Evolutionary conservation across 2,797 vertebrate species (phyloP), one percentile per base, ranked within the genome.

Genomic region (Australoheros facetus): DNA sequence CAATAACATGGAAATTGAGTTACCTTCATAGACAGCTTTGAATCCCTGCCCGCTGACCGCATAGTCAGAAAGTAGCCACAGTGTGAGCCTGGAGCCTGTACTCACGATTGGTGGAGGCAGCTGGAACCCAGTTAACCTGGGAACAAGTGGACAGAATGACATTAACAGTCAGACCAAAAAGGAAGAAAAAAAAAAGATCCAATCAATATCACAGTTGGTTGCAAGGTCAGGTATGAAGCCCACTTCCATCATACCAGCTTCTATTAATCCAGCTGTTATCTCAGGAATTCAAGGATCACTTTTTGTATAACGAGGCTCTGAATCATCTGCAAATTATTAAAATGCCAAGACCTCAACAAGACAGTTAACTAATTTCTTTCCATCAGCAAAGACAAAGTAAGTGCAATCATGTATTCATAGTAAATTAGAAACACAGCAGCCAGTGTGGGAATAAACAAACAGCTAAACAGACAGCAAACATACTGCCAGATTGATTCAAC

Each of bases 31-130:
- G 93, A 58, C 92, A 17, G 97, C 98, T 80, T 96, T 97, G 91
- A 99, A 99, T 88, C 98, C 98, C 93, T 99, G 98, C 48, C 98
- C 98, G 1, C 98, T 99, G 91, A 99, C 98, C 0, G 98, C 98
- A 0, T 99, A 99, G 94, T 99, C 98, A 0, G 98, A 99, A 81
- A 98, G 91, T 2, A 99, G 96, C 96, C 97, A 98, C 86, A 99
- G 91, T 62, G 97, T 98, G 85, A 99, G 95, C 78, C 96, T 95
- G 17, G 96, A 92, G 78, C 98, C 97, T 0, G 95, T 96, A 14
- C 98, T 99, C 92, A 99, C 98, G 2, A 99, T 96, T 78, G 98
- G 98, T 62, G 97, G 95, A 26, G 98, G 98, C 89, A 99, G 96
- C 93, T 98, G 97, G 96, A 99, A 99, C 75, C 98, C 98, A 0